Evolutionary conservation across 2,113 vertebrate species (phyloP), one percentile per base, ranked within the genome.

Genomic region (Dicentrarchus labrax): DNA sequence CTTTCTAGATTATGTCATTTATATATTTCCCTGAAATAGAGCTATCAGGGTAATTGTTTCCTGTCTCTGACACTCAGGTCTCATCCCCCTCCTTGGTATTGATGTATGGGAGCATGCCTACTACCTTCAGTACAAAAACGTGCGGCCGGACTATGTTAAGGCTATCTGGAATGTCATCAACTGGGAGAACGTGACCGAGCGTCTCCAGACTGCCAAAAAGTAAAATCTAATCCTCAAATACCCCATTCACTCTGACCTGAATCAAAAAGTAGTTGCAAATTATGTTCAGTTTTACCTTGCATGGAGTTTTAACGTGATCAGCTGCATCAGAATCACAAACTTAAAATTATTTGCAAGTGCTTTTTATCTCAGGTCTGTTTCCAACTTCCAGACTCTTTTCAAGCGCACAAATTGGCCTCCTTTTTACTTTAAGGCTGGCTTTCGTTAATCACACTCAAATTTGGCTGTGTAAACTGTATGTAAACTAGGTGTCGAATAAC

Each of bases 31-130:
- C 36, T 60, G 0, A 15, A 24, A 61, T 13, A 0, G 39, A 41
- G 0, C 11, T 19, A 6, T 30, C 10, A 12, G 6, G 13, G 36
- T 53, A 30, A 71, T 10, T 15, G 1, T 38, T 16, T 85, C 22
- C 53, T 6, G 11, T 19, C 5, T 85, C 67, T 60, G 78, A 51
- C 81, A 72, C 48, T 60, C 68, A 99, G 98, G 98, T 90, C 97
- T 99, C 41, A 89, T 97, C 84, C 98, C 98, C 15, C 94, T 99
- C n/a, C 94, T 99, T 38, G 98, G 98, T 67, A 99, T 99, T 1
- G 98, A 99, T 0, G 98, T 99, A 15, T 99, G 98, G 98, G 98
- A 99, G 83, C 98, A 99, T 47, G 98, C 98, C 45, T 99, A 99
- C 77, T 99, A 99, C 84, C 97, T 99, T 73, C 98, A 99, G 78